These are phyloP conservation scores for Myotis daubentonii DNA, from an alignment of 2,797 vertebrate species.

Conservation along the genomic window DNA sequence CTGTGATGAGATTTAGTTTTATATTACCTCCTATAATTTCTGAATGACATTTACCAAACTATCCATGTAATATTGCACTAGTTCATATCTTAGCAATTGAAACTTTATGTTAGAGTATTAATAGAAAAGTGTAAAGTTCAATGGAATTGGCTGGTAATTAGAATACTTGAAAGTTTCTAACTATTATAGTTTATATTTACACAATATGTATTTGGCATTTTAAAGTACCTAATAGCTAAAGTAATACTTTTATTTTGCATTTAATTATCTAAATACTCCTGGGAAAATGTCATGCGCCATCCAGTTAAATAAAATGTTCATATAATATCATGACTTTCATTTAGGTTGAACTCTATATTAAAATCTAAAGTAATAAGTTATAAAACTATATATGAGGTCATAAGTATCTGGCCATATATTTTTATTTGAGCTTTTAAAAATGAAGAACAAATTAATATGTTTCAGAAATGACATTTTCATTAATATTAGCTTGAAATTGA, in stretches of 20 bases:
- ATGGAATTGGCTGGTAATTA: slow-evolving; percentile 22
- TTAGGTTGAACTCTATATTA: slow-evolving; percentile 68
- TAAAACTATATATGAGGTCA: slow-evolving; percentile 60
- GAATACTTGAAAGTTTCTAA: slow-evolving; percentile 7
- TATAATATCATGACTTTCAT: slow-evolving; percentile 45
- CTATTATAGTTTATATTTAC: not conserved
- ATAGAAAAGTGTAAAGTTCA: slow-evolving; percentile 32
- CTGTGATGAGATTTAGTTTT: slow-evolving; percentile 31
- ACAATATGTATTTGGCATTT: slow-evolving; percentile 23
- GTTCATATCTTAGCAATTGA: slow-evolving; percentile 16
- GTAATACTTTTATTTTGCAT: slow-evolving; percentile 29
- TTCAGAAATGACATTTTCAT: slow-evolving; percentile 65
- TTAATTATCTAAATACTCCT: slow-evolving; percentile 20
- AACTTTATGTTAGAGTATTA: slow-evolving; percentile 35
- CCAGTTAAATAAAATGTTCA: slow-evolving; percentile 49
- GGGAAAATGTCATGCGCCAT: slow-evolving; percentile 20
- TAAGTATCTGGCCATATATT: slow-evolving; percentile 66
- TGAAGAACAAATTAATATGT: slow-evolving; percentile 67
- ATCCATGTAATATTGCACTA: not conserved
- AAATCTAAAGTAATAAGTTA: slow-evolving; percentile 67
- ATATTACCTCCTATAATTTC: not conserved
- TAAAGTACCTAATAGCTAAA: slow-evolving; percentile 38
- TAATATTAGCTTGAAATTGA: slow-evolving; percentile 64
- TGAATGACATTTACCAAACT: slow-evolving; percentile 29
- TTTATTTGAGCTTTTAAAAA: slow-evolving; percentile 76